A percentile compares a stretch with the other conserved stretches of the same genome.
These are phyloP conservation scores for Scalopus aquaticus DNA, from an alignment of 2,113 vertebrate species.

Conservation along the genomic window DNA sequence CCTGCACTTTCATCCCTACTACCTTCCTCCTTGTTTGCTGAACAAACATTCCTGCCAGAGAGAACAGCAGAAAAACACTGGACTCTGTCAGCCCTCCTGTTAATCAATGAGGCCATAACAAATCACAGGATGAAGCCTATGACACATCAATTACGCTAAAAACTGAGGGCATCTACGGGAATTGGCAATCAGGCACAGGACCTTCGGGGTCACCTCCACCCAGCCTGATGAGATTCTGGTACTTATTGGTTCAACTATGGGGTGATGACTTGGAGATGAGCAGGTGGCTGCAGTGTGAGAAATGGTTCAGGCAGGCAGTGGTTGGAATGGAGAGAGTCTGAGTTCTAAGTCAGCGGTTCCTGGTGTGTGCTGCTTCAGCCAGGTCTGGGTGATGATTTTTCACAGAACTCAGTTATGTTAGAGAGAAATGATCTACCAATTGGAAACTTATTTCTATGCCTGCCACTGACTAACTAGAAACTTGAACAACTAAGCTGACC, in stretches of 20 bases:
- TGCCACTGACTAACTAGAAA: not conserved
- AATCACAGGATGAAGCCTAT: constrained; percentile 55
- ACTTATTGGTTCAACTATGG: not conserved
- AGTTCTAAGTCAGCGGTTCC: no score
- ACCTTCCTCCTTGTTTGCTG: constrained; percentile 50
- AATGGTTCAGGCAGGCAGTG: not conserved
- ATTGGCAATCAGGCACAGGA: constrained; percentile 34
- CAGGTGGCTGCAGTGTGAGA: not conserved
- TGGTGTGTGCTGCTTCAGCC: not conserved
- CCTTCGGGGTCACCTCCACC: not conserved
- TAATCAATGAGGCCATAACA: constrained; percentile 67
- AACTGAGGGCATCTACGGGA: constrained; percentile 57
- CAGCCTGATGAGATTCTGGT: not conserved
- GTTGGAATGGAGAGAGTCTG: not conserved
- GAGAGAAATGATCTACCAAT: not conserved
- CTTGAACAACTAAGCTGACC: not conserved
- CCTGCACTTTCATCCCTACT: not conserved
- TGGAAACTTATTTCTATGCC: not conserved
- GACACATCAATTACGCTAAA: constrained; percentile 76
- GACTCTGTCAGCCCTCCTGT: constrained; percentile 51
- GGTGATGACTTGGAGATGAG: not conserved
- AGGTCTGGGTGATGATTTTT: not conserved
- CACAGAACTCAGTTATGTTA: not conserved
- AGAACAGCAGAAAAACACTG: constrained; percentile 26
- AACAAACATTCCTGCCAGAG: constrained; percentile 61